These are phyloP conservation scores for Onychomys leucogaster DNA, from an alignment of 2,797 vertebrate species.

Conservation along the genomic window DNA sequence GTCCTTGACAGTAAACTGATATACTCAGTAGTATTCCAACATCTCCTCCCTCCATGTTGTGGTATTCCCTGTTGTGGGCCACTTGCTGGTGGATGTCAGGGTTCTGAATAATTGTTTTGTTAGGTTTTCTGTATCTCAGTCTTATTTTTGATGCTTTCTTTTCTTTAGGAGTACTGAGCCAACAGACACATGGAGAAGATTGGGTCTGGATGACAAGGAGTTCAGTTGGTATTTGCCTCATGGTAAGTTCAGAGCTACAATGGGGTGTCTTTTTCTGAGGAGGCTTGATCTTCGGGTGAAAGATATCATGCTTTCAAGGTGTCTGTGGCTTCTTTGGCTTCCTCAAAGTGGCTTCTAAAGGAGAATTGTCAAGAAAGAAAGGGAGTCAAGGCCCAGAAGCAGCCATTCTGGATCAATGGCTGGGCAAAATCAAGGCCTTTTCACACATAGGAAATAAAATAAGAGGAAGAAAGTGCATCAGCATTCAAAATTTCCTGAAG, in stretches of 20 bases:
- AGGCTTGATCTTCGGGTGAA: not conserved
- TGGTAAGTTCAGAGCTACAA: not conserved
- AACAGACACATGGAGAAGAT: not conserved
- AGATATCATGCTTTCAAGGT: not conserved
- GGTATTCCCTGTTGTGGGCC: not conserved
- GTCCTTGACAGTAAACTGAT: not conserved
- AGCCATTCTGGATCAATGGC: not conserved
- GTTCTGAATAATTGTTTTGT: not conserved
- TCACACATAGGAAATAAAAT: too few species aligned
- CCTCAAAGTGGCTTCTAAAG: not conserved
- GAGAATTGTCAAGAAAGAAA: not conserved
- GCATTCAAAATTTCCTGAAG: too few species aligned
- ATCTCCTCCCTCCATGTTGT: not conserved
- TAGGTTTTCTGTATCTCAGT: not conserved
- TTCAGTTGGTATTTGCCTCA: too few species aligned
- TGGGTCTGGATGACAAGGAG: not conserved
- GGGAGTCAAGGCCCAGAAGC: not conserved
- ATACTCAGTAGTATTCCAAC: not conserved
- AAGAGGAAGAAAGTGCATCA: too few species aligned
- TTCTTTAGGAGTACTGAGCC: not conserved
- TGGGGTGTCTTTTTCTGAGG: not conserved
- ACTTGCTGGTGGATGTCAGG: not conserved
- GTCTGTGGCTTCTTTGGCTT: not conserved
- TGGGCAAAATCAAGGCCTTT: too few species aligned
- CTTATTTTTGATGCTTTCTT: not conserved